Percentiles rank a stretch among this genome's conserved stretches.
Evolutionary conservation across 2,113 vertebrate genomes (phyloP).

Genomic region (Dissostichus mawsoni): DNA sequence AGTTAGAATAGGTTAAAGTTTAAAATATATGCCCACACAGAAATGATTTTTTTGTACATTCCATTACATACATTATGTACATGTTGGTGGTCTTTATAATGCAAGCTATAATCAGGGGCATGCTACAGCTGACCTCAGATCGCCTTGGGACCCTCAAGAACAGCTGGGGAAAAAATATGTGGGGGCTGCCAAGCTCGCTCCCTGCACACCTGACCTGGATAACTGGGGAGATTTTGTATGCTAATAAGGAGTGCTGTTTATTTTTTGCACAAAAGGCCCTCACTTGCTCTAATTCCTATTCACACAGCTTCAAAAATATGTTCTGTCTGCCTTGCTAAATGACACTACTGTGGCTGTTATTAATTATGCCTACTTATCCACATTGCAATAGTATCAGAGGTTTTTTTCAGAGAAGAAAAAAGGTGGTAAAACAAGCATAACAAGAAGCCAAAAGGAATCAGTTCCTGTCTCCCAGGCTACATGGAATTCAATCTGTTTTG

Average conservation of each 20-base stretch:
- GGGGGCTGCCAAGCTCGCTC: not conserved
- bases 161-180: conserved; percentile 3
- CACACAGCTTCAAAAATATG: conserved; percentile 35
- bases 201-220: conserved; percentile 16
- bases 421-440: conserved; percentile 21
- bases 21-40: not conserved
- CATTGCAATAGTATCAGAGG: conserved; percentile 41
- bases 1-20: not conserved
- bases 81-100: conserved; percentile 21
- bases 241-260: not conserved
- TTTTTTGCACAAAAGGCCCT: not conserved
- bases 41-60: not conserved
- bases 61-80: conserved; percentile 3
- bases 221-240: conserved; percentile 41
- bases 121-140: conserved; percentile 5
- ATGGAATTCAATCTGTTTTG: conserved; percentile 54
- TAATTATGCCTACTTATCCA: conserved; percentile 61
- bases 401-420: conserved; percentile 42
- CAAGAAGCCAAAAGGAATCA: conserved; percentile 34
- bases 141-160: conserved; percentile 6
- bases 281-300: conserved; percentile 19
- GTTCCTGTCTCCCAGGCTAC: conserved; percentile 42
- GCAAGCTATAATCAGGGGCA: conserved; percentile 11
- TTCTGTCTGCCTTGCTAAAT: conserved; percentile 55
- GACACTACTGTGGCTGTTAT: conserved; percentile 34